Conservation (phyloP, 1,140 invertebrate genomes). For the Macrotrachela quadricornifera region DNA sequence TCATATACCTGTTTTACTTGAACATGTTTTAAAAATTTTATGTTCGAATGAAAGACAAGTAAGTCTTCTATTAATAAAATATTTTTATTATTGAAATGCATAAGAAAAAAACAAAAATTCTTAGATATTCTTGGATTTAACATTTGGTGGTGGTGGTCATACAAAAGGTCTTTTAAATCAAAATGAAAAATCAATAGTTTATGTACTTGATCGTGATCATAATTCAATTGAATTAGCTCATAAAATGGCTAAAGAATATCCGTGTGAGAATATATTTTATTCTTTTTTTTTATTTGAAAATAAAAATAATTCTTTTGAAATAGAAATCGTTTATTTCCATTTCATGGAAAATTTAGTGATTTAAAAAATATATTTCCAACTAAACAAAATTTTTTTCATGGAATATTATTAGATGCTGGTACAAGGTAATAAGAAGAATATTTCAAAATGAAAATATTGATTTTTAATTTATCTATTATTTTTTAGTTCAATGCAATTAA, state of each 20-base stretch:
- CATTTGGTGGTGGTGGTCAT: conserved; percentile 8
- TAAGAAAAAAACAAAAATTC: too few relatives aligned
- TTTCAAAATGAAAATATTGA: too few relatives aligned
- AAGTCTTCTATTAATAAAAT: too few relatives aligned
- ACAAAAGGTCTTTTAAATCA: background rate
- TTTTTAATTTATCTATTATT: too few relatives aligned
- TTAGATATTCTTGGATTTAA: background rate
- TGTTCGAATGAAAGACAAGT: too few relatives aligned
- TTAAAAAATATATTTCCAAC: background rate
- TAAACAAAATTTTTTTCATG: background rate
- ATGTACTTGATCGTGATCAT: conserved; percentile 3
- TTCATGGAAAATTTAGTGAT: conserved; percentile 4
- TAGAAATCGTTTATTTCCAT: background rate
- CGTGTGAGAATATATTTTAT: background rate
- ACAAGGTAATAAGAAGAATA: too few relatives aligned
- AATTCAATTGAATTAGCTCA: background rate
- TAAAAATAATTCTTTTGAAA: background rate
- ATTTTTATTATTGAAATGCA: too few relatives aligned
- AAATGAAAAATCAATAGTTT: background rate
- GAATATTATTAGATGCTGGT: conserved; percentile 3
- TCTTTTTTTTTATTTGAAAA: background rate
- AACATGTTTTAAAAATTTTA: too few relatives aligned
- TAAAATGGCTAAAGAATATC: background rate
- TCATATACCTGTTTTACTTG: too few relatives aligned
- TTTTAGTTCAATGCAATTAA: conserved; percentile 77